These are phyloP conservation scores for Papilio machaon DNA, from an alignment of 1,140 invertebrate genomes.

Conservation along the genomic window DNA sequence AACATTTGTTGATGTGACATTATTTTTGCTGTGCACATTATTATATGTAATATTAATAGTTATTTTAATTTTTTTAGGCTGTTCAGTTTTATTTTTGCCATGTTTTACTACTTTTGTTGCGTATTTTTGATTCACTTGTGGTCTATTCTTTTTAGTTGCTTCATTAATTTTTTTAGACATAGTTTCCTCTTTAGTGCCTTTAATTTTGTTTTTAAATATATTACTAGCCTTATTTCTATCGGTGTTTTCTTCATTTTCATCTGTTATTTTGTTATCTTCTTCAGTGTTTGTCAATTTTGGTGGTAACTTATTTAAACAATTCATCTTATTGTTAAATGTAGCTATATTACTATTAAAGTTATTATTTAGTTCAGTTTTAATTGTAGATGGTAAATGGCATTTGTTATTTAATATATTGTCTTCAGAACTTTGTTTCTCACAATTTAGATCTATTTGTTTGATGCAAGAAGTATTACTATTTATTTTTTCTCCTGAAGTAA, in stretches of 20 bases:
- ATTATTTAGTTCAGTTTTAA: slow-evolving; percentile 1
- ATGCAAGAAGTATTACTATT: background rate
- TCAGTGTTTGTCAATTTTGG: background rate
- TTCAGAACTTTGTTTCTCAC: background rate
- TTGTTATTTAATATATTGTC: background rate
- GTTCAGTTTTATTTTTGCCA: slow-evolving; percentile 36
- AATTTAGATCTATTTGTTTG: background rate
- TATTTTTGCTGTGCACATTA: slow-evolving; percentile 35
- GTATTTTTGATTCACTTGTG: background rate
- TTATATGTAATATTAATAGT: slow-evolving; percentile 48
- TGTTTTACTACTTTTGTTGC: background rate
- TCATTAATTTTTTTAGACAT: background rate
- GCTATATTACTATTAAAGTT: background rate
- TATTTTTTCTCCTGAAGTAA: background rate
- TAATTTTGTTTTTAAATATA: background rate
- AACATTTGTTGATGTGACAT: slow-evolving; percentile 30
- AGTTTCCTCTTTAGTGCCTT: background rate
- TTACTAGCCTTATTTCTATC: background rate
- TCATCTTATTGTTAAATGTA: background rate
- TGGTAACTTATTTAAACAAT: background rate
- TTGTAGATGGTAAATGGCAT: background rate
- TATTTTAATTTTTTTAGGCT: slow-evolving; percentile 45
- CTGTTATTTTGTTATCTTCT: background rate
- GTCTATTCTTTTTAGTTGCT: background rate
- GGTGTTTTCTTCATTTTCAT: background rate